These are phyloP conservation scores for Acanthurus leucopareius DNA, from an alignment of 2,797 vertebrate genomes.

Conservation along the genomic window DNA sequence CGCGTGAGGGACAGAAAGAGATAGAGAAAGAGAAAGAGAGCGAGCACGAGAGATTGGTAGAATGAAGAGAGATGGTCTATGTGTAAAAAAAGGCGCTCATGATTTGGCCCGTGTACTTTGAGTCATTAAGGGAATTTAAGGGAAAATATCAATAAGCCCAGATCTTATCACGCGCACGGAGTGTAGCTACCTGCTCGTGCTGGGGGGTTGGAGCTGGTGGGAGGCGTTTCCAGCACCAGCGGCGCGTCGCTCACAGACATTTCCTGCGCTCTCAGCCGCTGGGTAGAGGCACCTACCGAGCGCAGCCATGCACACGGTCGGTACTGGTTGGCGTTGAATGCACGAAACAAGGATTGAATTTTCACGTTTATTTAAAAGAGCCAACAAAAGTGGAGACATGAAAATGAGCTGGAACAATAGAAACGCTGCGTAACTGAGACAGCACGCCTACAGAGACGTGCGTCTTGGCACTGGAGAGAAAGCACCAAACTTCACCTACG, in stretches of 20 bases:
- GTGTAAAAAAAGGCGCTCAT: neutral
- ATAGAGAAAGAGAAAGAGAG: neutral
- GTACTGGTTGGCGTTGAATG: neutral
- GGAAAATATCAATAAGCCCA: neutral
- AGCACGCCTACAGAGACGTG: constrained; percentile 24
- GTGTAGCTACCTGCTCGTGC: constrained; percentile 48
- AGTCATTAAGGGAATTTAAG: neutral
- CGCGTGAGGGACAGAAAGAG: neutral
- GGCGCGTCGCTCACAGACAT: neutral
- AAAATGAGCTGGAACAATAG: constrained; percentile 8
- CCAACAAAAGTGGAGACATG: neutral
- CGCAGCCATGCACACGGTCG: neutral
- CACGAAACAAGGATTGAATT: neutral
- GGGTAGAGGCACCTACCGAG: neutral
- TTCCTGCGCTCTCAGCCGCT: constrained; percentile 39
- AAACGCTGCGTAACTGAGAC: constrained; percentile 26
- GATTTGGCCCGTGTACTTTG: neutral
- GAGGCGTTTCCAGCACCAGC: constrained; percentile 48
- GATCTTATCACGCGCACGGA: neutral
- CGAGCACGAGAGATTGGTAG: neutral
- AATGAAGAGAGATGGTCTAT: no score
- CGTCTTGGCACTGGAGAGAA: constrained; percentile 47
- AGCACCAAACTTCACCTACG: constrained; percentile 33
- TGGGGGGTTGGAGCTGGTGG: constrained; percentile 15
- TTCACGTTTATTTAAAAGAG: neutral